Conservation (phyloP, 2,113 vertebrate genomes). For the Capra hircus region DNA sequence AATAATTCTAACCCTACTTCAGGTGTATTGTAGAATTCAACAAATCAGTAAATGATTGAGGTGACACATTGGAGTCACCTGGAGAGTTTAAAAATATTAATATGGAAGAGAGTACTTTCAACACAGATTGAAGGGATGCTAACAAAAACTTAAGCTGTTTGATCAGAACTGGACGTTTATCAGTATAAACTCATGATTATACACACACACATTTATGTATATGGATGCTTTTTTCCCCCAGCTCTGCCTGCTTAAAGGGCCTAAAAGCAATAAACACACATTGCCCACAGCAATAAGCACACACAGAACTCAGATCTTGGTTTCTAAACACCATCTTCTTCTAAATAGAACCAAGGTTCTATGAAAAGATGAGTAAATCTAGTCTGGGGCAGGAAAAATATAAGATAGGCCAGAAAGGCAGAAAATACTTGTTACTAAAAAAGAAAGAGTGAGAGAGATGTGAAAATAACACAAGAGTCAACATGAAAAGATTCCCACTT, state of each 20-base stretch:
- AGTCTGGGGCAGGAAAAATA: background rate
- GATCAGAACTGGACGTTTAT: background rate
- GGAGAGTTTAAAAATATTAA: no score
- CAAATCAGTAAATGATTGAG: background rate
- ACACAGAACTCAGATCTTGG: background rate
- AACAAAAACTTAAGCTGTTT: background rate
- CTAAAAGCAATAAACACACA: background rate
- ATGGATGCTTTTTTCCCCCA: background rate
- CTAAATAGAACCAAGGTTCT: background rate
- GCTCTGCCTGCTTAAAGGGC: background rate
- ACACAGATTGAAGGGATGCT: background rate
- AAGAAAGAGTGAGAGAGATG: accelerated
- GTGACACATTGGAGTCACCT: no score
- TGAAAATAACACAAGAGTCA: background rate
- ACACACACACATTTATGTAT: background rate
- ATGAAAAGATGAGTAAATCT: background rate
- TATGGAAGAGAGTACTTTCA: background rate
- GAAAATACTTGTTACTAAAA: background rate
- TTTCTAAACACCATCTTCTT: background rate
- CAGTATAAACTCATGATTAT: background rate
- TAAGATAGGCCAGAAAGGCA: background rate
- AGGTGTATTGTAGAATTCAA: background rate
- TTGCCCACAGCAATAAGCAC: background rate
- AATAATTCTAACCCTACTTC: background rate
- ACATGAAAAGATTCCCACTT: background rate